These are phyloP conservation scores for Wasmannia auropunctata DNA, from an alignment of 1,140 invertebrate species.

Conservation along the genomic window DNA sequence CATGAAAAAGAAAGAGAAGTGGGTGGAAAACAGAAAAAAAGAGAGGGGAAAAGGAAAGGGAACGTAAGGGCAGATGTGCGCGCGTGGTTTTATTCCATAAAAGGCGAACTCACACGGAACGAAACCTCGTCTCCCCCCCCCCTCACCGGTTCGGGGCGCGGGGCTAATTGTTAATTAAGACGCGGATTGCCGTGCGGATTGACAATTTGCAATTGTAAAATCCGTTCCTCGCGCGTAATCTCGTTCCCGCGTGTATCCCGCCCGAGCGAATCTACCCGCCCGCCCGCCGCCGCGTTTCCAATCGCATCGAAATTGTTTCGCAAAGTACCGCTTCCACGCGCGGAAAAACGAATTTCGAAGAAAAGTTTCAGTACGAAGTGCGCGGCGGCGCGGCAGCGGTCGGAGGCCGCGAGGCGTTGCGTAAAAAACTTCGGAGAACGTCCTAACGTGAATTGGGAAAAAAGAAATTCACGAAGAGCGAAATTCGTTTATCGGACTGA, in stretches of 20 bases:
- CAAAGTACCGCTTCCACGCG: conserved; percentile 6
- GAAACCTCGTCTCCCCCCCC: too few species aligned
- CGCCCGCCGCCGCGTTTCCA: conserved; percentile 56
- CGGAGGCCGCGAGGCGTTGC: not conserved
- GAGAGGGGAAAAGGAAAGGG: not conserved
- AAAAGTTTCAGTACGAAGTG: conserved; percentile 33
- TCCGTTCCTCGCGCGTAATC: conserved; percentile 64
- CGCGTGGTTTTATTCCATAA: conserved; percentile 39
- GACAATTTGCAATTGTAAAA: conserved; percentile 79
- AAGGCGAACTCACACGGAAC: conserved; percentile 23
- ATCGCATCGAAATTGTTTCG: conserved; percentile 69
- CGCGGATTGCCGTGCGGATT: conserved; percentile 74
- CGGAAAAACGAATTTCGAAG: conserved; percentile 52
- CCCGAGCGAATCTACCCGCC: conserved; percentile 71
- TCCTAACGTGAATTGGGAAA: not conserved
- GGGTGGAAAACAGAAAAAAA: not conserved
- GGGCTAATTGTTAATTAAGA: conserved; percentile 73
- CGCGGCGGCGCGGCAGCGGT: not conserved
- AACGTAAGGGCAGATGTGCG: conserved; percentile 31
- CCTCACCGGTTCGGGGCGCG: not conserved
- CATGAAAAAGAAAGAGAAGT: not conserved
- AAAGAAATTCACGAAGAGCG: not conserved
- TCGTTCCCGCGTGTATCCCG: conserved; percentile 58
- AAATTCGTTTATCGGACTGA: not conserved
- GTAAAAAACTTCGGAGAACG: not conserved